These are phyloP conservation scores for Aldabrachelys gigantea DNA, from an alignment of 2,113 vertebrate species.

Conservation along the genomic window DNA sequence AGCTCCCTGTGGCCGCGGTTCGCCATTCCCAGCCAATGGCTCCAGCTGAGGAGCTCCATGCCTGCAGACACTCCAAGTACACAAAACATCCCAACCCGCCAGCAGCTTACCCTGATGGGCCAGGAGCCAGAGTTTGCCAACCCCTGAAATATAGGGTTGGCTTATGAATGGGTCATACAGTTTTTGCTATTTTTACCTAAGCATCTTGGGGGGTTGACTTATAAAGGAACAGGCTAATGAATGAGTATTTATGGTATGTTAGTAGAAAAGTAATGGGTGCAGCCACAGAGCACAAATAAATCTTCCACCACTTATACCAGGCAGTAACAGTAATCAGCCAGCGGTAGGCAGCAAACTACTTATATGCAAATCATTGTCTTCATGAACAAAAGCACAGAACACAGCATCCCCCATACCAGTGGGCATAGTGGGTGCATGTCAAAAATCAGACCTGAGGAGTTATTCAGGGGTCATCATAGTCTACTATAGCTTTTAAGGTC, in stretches of 20 bases:
- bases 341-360: not conserved
- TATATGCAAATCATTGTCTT: not conserved
- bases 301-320: fast-evolving
- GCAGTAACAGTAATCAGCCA: not conserved
- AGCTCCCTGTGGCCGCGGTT: too few relatives aligned
- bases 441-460: not conserved
- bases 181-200: too few relatives aligned
- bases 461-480: not conserved
- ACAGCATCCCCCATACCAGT: not conserved
- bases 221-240: too few relatives aligned
- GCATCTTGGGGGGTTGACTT: too few relatives aligned
- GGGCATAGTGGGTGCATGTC: fast-evolving
- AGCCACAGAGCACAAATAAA: not conserved
- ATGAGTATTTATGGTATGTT: not conserved
- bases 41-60: too few relatives aligned
- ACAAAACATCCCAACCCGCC: too few relatives aligned
- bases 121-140: too few relatives aligned
- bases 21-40: too few relatives aligned
- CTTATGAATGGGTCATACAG: too few relatives aligned
- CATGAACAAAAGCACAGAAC: fast-evolving
- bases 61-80: too few relatives aligned
- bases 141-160: too few relatives aligned
- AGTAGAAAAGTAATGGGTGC: not conserved
- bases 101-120: too few relatives aligned
- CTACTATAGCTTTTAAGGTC: not conserved